phyloP scores from a whole-genome alignment of 2,888 invertebrate genomes.

The Dinocampus coccinellae region DNA sequence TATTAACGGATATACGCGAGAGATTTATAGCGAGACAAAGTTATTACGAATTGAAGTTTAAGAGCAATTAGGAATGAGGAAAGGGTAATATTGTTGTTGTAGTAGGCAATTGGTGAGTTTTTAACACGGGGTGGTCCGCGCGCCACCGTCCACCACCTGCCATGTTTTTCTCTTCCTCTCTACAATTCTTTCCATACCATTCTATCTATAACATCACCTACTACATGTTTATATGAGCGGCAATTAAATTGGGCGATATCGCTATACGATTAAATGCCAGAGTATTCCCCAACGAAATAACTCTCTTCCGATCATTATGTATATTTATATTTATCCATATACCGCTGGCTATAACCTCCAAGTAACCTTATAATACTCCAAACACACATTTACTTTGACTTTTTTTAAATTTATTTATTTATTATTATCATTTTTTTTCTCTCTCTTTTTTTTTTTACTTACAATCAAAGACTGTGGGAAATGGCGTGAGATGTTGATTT shows the following conservation, averaged over 20 bases:
- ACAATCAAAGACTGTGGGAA: no score
- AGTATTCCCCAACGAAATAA: constrained; percentile 8
- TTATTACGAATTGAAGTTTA: not conserved
- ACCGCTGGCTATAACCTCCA: not conserved
- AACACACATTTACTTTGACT: no score
- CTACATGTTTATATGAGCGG: not conserved
- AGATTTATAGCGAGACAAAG: constrained; percentile 20
- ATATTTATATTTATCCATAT: not conserved
- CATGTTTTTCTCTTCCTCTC: not conserved
- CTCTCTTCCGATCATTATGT: constrained; percentile 29
- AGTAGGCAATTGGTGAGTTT: constrained; percentile 6
- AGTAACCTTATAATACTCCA: not conserved
- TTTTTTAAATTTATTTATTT: not conserved
- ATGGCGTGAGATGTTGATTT: no score
- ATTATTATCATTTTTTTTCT: not conserved
- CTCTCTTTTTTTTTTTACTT: not conserved
- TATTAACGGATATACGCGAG: no score
- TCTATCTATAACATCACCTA: not conserved
- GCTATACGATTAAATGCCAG: constrained; percentile 18
- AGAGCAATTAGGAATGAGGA: not conserved
- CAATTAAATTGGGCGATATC: constrained; percentile 32
- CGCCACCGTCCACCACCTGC: constrained; percentile 25
- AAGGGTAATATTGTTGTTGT: not conserved
- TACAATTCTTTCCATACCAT: not conserved
- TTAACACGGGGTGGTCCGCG: constrained; percentile 13